Base-by-base conservation (phyloP, 2,888 invertebrate genomes). In the Rhopalosiphum nymphaeae region DNA sequence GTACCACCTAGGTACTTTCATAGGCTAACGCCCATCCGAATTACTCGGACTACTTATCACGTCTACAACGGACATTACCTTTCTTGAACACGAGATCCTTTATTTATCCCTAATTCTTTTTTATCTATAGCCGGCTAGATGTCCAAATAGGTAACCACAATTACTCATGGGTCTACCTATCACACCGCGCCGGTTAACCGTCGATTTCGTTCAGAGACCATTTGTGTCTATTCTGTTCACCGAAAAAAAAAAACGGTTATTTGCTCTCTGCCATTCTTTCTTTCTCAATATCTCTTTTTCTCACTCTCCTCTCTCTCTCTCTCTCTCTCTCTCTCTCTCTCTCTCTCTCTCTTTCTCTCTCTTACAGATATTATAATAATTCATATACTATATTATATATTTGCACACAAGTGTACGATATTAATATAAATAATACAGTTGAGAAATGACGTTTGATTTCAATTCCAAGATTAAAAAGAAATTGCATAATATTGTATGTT, bases 11-110 rank as follows among this genome's bases (percentile, higher is more conserved):
- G 90, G 7, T 5, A 53, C 53, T 91, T 53, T 26, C 36, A 42
- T n/a, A 44, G 84, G 16, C 56, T 25, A 21, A 57, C 42, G 56
- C 56, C 44, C 13, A 4, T 49, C 25, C 44, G n/a, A 85, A 91
- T 91, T 44, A 56, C 56, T 49, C 42, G 67, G 53, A n/a, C 56
- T 42, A 56, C 56, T 85, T 57, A 85, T 91, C 42, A 44, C 91
- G 56, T 11, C 29, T 4, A 21, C 10, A 21, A 29, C 9, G 21
- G 21, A 78, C 36, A 44, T 85, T 85, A 56, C 13, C 56, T 29
- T 36, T 91, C 84, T 91, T 29, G 16, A 4, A 84, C 44, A 42
- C 5, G 16, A 84, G 53, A 44, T 44, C 78, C 78, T 78, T 56
- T 56, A 42, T n/a, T 56, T 46, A 42, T 56, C 56, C 4, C 29